Evolutionary conservation across 92 coral and sea anemone species (phyloP), one percentile per base, ranked within the genome.

Genomic region (Heliopora coerulea): DNA sequence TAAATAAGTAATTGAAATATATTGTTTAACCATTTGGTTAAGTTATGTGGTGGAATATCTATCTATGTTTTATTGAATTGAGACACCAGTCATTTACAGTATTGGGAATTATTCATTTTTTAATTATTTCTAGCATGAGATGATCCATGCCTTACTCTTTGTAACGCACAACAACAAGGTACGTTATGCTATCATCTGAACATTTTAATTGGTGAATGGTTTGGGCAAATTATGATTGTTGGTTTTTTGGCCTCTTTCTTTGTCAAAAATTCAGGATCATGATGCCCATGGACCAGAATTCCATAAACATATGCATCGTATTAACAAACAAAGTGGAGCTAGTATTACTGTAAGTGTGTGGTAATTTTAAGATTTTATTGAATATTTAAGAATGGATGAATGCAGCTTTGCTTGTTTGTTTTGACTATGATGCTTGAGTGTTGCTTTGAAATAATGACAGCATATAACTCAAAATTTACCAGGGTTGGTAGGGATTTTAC

Each of bases 251-350:
- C n/a, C 15, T 24, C 15, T 67, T 20, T 11, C 7, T 64, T 62
- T 40, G 8, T 52, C 27, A n/a, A 27, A 11, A 19, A 37, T 72
- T 1, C 25, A 93, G 98, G 98, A 93, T 77, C 98, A 93, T 44
- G 91, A 93, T 83, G 91, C 86, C 29, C 98, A 93, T 81, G 98
- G 98, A 26, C 98, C 98, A 52, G 98, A 93, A 62, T 93, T 93
- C 56, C 95, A 79, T 27, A 93, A 93, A 61, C 96, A 93, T 61
- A 93, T 93, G 98, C 60, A 90, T 42, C 87, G 98, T 34, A 90
- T 93, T n/a, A 93, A 93, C 65, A 84, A 87, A 39, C 86, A 85
- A 57, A 83, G 89, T 78, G 98, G 98, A 48, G 64, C 98, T 32
- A 93, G 83, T 21, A 93, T 93, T 37, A 85, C 96, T 39, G 98